Evolutionary conservation across 37 sponge, comb jelly and placozoan species (phyloP).

Genomic region (Hormiphora californensis): DNA sequence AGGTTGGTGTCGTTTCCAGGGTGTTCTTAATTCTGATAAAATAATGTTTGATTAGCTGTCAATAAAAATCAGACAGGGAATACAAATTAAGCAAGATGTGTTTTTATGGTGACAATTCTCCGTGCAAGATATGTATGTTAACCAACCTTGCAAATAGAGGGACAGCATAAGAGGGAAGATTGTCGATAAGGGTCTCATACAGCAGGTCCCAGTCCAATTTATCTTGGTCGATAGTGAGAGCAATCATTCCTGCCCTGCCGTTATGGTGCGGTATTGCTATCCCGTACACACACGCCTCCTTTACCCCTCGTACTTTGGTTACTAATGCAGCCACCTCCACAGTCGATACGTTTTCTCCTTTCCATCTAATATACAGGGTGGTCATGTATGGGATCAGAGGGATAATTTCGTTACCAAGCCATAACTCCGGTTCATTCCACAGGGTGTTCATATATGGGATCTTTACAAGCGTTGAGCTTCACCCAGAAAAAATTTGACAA

Average conservation of each 20-base stretch:
- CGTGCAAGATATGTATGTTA: too few species aligned
- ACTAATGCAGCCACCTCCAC: neutral
- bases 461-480: too few species aligned
- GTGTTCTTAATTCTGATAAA: too few species aligned
- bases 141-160: constrained; percentile 29
- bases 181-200: neutral
- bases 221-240: neutral
- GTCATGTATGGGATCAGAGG: too few species aligned
- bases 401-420: too few species aligned
- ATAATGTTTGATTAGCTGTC: too few species aligned
- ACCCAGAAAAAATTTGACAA: too few species aligned
- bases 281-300: constrained; percentile 39
- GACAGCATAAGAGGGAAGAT: neutral
- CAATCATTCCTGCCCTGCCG: constrained; percentile 31
- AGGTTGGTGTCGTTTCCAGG: constrained; percentile 12
- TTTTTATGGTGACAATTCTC: too few species aligned
- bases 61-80: too few species aligned
- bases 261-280: neutral
- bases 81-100: too few species aligned
- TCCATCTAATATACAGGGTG: constrained; percentile 2
- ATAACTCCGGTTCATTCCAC: too few species aligned
- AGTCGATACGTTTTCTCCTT: constrained; percentile 40
- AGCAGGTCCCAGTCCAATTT: neutral
- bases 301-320: neutral
- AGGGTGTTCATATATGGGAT: too few species aligned